phyloP scores from a whole-genome alignment of 2,888 invertebrate genomes.

The Lasioglossum vierecki region DNA sequence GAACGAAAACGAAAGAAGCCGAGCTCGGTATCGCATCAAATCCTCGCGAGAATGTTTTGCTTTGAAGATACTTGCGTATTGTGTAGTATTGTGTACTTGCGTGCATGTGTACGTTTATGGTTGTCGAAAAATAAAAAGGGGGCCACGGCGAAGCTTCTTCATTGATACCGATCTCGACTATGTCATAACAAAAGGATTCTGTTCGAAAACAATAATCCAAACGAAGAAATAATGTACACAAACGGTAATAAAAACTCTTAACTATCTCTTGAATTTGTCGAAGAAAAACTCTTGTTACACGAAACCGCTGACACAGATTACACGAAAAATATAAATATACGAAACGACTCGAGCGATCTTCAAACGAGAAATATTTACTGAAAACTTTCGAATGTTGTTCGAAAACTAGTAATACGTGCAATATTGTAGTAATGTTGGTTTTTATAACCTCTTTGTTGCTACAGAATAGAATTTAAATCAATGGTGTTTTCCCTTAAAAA shows the following conservation, averaged over 20 bases:
- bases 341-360: background rate
- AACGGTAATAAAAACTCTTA: conserved; percentile 69
- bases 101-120: conserved; percentile 1
- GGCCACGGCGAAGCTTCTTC: conserved; percentile 33
- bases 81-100: no score
- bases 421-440: background rate
- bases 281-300: conserved; percentile 13
- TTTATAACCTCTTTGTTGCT: conserved; percentile 39
- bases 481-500: background rate
- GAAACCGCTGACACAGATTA: conserved; percentile 16
- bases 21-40: conserved; percentile 45
- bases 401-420: background rate
- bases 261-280: background rate
- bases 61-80: conserved; percentile 3
- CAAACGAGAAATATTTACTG: background rate
- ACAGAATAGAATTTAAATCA: background rate
- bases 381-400: background rate
- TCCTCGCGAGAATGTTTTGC: conserved; percentile 34
- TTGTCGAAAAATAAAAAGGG: conserved; percentile 38
- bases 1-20: conserved; percentile 55
- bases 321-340: background rate
- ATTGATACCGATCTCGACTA: conserved; percentile 45
- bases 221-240: conserved; percentile 72
- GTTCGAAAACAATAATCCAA: conserved; percentile 35
- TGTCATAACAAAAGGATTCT: conserved; percentile 45